phyloP scores from a whole-genome alignment of 1,140 invertebrate species.

The Rhynchophorus ferrugineus region DNA sequence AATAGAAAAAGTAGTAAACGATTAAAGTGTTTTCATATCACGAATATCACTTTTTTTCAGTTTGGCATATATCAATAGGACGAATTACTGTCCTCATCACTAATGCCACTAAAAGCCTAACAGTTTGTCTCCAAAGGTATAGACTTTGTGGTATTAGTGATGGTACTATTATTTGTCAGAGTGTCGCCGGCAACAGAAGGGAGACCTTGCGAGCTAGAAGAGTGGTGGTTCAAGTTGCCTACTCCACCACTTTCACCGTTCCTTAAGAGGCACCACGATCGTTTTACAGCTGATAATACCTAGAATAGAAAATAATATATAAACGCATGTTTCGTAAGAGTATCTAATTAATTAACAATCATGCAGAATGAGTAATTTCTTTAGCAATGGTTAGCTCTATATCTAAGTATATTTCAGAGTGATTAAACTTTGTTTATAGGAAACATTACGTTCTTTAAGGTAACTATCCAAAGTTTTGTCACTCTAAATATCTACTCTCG shows the following conservation, averaged over 20 bases:
- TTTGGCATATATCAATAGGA: too few relatives aligned
- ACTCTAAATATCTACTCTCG: too few relatives aligned
- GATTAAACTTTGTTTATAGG: too few relatives aligned
- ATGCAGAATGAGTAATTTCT: neutral
- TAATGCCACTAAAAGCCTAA: slow-evolving; percentile 31
- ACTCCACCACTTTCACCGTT: slow-evolving; percentile 45
- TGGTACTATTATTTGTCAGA: slow-evolving; percentile 53
- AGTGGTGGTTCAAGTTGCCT: slow-evolving; percentile 48
- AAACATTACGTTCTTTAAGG: too few relatives aligned
- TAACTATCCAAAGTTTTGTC: too few relatives aligned
- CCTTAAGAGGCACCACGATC: slow-evolving; percentile 55
- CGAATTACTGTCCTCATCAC: slow-evolving; percentile 4
- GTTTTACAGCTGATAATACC: slow-evolving; percentile 59
- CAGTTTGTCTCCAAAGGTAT: slow-evolving; percentile 50
- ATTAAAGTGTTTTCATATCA: too few relatives aligned
- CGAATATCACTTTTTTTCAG: too few relatives aligned
- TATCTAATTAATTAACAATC: neutral
- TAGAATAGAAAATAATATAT: slow-evolving; percentile 28
- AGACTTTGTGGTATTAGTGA: slow-evolving; percentile 47
- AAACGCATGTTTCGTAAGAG: neutral
- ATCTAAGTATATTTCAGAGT: too few relatives aligned
- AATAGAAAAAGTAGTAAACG: too few relatives aligned
- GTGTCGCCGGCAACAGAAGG: slow-evolving; percentile 67
- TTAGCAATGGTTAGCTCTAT: too few relatives aligned
- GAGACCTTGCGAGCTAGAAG: slow-evolving; percentile 63